Percentiles rank a stretch among this genome's conserved stretches.
These are phyloP conservation scores for Erethizon dorsatum DNA, from an alignment of 2,797 vertebrate species.

Conservation along the genomic window DNA sequence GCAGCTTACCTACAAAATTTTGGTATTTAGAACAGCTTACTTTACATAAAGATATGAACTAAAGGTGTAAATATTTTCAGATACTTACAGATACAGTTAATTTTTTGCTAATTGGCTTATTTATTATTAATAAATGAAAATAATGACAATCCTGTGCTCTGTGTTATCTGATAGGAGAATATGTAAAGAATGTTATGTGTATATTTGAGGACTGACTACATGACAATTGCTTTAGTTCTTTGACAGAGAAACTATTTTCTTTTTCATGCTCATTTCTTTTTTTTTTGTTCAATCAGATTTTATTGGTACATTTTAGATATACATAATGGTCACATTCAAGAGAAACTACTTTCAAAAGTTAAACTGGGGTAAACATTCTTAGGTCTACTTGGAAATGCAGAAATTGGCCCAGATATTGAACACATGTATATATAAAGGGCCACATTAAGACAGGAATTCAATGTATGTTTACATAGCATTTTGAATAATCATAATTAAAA, in stretches of 20 bases:
- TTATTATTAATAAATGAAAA: neutral
- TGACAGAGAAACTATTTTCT: neutral
- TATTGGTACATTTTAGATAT: too few relatives aligned
- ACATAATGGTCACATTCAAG: neutral
- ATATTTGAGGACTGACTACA: neutral
- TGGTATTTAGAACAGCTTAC: neutral
- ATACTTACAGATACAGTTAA: neutral
- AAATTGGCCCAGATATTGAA: neutral
- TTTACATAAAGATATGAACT: neutral
- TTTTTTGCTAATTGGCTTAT: neutral
- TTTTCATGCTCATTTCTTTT: neutral
- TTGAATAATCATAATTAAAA: neutral
- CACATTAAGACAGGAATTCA: neutral
- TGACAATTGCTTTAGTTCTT: neutral
- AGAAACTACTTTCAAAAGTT: slow-evolving; percentile 11
- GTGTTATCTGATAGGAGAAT: neutral
- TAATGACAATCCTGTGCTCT: neutral
- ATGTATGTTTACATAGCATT: neutral
- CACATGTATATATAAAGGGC: neutral
- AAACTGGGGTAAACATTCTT: neutral
- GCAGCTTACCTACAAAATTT: neutral
- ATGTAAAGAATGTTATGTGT: neutral
- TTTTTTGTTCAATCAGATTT: neutral
- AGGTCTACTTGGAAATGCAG: neutral
- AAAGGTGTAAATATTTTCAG: neutral